Conservation (phyloP, 2,113 vertebrate species). For the Psammodynastes pulverulentus region DNA sequence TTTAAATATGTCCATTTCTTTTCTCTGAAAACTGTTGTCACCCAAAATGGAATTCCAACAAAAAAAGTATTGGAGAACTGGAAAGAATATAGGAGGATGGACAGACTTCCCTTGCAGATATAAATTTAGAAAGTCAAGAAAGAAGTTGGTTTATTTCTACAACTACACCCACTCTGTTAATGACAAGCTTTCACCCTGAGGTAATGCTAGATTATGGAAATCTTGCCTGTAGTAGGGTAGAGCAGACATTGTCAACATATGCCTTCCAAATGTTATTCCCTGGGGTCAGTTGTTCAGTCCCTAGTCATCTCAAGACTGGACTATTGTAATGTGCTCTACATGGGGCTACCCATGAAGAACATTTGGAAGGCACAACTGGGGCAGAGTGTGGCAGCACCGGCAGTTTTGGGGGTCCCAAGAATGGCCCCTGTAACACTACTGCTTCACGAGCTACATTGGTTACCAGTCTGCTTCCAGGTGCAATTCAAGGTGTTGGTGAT, state of each 20-base stretch:
- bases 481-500: too few relatives aligned
- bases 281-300: too few relatives aligned
- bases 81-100: background rate
- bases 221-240: background rate
- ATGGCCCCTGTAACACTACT: too few relatives aligned
- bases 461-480: too few relatives aligned
- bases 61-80: background rate
- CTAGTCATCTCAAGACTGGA: too few relatives aligned
- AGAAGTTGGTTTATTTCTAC: background rate
- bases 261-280: background rate
- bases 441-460: too few relatives aligned
- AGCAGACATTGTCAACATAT: background rate
- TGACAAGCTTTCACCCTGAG: background rate
- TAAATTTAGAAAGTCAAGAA: background rate
- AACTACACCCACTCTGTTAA: background rate
- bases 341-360: too few relatives aligned
- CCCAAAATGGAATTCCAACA: background rate
- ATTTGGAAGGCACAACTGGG: too few relatives aligned
- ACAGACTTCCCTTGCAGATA: background rate
- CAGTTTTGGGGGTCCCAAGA: too few relatives aligned
- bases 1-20: background rate
- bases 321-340: too few relatives aligned
- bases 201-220: too few relatives aligned
- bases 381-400: too few relatives aligned
- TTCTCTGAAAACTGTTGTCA: background rate